Evolutionary conservation across 2,797 vertebrate genomes (phyloP), one percentile per base, ranked within the genome.

Genomic region (Sebastolobus alascanus): DNA sequence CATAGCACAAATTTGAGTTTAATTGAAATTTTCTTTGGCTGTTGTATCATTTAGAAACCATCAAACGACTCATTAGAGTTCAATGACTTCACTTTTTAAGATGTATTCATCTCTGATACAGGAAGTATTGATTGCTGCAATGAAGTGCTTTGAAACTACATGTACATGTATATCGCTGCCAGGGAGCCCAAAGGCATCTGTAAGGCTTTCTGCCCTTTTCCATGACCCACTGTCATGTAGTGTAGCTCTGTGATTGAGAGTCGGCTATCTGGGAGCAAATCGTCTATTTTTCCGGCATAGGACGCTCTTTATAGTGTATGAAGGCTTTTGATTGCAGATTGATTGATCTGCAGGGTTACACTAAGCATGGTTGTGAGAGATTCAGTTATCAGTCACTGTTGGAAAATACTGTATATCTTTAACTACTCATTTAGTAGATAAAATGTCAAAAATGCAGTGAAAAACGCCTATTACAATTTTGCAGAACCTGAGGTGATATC

Each of bases 21-120:
- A 89, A 87, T 87, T 86, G 83, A 73, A 72, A 73, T 89, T 89
- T 86, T 85, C 78, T 80, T 72, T 65, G 52, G 54, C 81, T 68
- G 25, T 84, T 86, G 73, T 69, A 86, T 87, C 79, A 89, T 88
- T 87, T 85, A 52, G 50, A 52, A 91, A 77, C 43, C 9, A 71
- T 77, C 68, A 80, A 68, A 85, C 22, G 60, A 63, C 67, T 78
- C 72, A 84, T 89, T 86, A 67, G 35, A 66, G 55, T 66, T 66
- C 55, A 27, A 5, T 60, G 27, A 66, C 29, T 68, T 79, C 40
- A 54, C 67, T 84, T 70, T 82, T 71, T 33, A 22, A 59, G 33
- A 35, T 50, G 25, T 5, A 40, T 80, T 68, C 38, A 68, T 83
- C 50, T 75, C 50, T 29, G 37, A 74, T 54, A 66, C 27, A 46